A percentile compares a stretch with the other conserved stretches of the same genome.
phyloP scores from a whole-genome alignment of 2,888 invertebrate genomes.

The Hofmannophila pseudospretella region DNA sequence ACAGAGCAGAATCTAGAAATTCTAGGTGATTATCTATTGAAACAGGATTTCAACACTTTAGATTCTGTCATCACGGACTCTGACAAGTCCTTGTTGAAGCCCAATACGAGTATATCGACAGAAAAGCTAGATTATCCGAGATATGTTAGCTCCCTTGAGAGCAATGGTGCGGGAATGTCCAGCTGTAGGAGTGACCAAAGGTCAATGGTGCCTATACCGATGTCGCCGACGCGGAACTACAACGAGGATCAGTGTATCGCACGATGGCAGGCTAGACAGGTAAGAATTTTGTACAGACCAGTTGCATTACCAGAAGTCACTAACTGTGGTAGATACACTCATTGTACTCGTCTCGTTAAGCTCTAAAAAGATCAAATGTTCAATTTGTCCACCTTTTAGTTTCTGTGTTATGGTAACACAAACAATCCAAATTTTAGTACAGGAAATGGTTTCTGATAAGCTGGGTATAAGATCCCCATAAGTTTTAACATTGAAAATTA shows the following conservation, averaged over 20 bases:
- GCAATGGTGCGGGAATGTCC: too few relatives aligned
- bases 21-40: constrained; percentile 54
- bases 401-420: too few relatives aligned
- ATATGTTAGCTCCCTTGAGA: constrained; percentile 48
- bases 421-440: too few relatives aligned
- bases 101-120: constrained; percentile 36
- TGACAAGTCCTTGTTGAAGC: constrained; percentile 35
- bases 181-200: constrained; percentile 20
- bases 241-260: constrained; percentile 63
- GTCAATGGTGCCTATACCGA: constrained; percentile 40
- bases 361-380: too few relatives aligned
- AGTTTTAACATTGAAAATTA: too few relatives aligned
- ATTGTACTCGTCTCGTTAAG: too few relatives aligned
- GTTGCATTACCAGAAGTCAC: too few relatives aligned
- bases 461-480: too few relatives aligned
- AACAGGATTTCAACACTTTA: constrained; percentile 53
- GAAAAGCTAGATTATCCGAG: constrained; percentile 46
- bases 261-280: constrained; percentile 82
- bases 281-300: too few relatives aligned
- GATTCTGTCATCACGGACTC: constrained; percentile 45
- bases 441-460: too few relatives aligned
- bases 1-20: constrained; percentile 59
- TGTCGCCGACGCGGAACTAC: constrained; percentile 34
- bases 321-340: too few relatives aligned
- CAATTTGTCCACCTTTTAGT: too few relatives aligned